Evolutionary conservation across 2,797 vertebrate species (phyloP).

Genomic region (Monodelphis domestica): DNA sequence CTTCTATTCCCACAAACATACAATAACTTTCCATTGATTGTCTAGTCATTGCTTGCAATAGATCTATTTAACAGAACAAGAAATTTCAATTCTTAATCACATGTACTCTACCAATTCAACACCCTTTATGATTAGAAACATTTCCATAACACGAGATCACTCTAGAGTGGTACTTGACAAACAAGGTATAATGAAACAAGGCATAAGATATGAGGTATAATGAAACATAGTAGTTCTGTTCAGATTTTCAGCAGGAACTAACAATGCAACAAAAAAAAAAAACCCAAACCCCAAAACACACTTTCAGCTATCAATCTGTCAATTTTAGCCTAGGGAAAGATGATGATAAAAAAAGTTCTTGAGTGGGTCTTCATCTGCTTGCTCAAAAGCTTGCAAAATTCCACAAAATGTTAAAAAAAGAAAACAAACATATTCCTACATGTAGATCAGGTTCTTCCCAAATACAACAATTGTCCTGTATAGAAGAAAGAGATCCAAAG

Average conservation of each 20-base stretch:
- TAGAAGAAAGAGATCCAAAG: not conserved
- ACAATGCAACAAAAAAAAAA: not conserved
- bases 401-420: not conserved
- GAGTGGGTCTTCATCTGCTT: not conserved
- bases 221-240: not conserved
- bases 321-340: not conserved
- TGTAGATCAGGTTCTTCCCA: not conserved
- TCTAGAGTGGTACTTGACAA: not conserved
- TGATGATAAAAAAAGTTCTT: not conserved
- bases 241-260: not conserved
- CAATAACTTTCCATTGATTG: not conserved
- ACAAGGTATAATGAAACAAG: not conserved
- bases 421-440: not conserved
- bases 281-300: no score
- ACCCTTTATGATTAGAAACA: not conserved
- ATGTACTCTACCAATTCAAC: not conserved
- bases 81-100: not conserved
- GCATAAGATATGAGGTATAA: not conserved
- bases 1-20: not conserved
- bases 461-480: not conserved
- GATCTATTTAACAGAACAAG: not conserved
- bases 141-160: not conserved
- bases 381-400: not conserved
- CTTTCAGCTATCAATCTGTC: not conserved
- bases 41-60: not conserved